phyloP scores from a whole-genome alignment of 2,797 vertebrate genomes.

The Pseudochaenichthys georgianus region DNA sequence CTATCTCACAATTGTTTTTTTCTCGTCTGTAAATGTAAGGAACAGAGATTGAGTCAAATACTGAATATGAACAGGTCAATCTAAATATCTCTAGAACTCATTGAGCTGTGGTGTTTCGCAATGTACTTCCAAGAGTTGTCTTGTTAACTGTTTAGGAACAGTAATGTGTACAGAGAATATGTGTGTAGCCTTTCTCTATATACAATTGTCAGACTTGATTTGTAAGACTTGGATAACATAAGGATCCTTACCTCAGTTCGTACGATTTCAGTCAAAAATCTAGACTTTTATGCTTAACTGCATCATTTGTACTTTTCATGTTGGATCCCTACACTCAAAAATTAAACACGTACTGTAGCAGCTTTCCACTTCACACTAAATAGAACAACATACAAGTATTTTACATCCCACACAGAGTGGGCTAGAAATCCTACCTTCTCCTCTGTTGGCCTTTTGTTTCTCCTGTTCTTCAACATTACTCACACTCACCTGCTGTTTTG shows the following conservation, averaged over 20 bases:
- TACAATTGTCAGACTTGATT: constrained; percentile 7
- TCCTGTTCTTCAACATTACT: constrained; percentile 37
- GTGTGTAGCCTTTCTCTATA: constrained; percentile 5
- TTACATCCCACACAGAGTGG: constrained; percentile 68
- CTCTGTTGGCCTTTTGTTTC: constrained; percentile 57
- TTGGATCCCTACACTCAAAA: constrained; percentile 43
- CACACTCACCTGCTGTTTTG: constrained; percentile 37
- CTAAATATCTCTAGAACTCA: constrained; percentile 6
- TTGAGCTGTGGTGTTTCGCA: constrained; percentile 2
- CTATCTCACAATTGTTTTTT: constrained; percentile 31
- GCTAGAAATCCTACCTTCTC: constrained; percentile 61
- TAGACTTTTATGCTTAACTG: no score
- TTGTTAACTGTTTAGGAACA: constrained; percentile 12
- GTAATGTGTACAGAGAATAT: background rate
- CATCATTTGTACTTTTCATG: background rate
- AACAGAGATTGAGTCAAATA: constrained; percentile 26
- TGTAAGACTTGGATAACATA: background rate
- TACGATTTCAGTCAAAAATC: background rate
- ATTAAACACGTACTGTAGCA: constrained; percentile 24
- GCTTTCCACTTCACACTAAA: constrained; percentile 57
- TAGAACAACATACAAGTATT: constrained; percentile 62
- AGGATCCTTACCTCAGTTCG: background rate
- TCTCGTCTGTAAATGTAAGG: constrained; percentile 36
- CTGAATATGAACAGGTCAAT: constrained; percentile 21
- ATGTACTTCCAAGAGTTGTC: constrained; percentile 11